These are phyloP conservation scores for Mycalesis mineus DNA, from an alignment of 2,888 invertebrate species.

Conservation along the genomic window DNA sequence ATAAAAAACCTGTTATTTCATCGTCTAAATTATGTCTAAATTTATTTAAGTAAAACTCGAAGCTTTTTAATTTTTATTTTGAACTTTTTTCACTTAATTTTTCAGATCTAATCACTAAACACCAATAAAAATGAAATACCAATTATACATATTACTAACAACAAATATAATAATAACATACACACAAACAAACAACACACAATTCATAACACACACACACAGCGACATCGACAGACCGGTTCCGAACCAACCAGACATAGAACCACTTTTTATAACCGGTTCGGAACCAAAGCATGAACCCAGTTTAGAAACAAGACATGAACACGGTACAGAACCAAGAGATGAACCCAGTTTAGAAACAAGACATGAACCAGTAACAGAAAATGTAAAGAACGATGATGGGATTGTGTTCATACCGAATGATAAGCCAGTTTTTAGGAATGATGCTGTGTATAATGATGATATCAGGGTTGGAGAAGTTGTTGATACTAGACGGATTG, in stretches of 20 bases:
- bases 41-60: no score
- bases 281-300: background rate
- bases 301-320: background rate
- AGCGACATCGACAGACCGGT: slow-evolving; percentile 24
- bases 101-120: no score
- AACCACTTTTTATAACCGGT: background rate
- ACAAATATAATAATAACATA: slow-evolving; percentile 16
- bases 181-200: slow-evolving; percentile 35
- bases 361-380: background rate
- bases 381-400: slow-evolving; percentile 7
- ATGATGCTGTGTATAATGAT: slow-evolving; percentile 29
- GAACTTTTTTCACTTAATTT: no score
- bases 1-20: no score
- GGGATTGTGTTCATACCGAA: slow-evolving; percentile 54
- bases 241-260: background rate
- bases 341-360: background rate
- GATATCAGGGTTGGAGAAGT: slow-evolving; percentile 12
- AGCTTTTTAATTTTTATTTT: no score
- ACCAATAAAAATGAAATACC: slow-evolving; percentile 22
- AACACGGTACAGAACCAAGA: background rate
- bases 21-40: no score
- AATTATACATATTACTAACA: slow-evolving; percentile 18
- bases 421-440: slow-evolving; percentile 33
- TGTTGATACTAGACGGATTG: slow-evolving; percentile 27
- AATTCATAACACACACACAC: slow-evolving; percentile 45